Evolutionary conservation across 2,888 invertebrate species (phyloP).

Genomic region (Bombylius major): DNA sequence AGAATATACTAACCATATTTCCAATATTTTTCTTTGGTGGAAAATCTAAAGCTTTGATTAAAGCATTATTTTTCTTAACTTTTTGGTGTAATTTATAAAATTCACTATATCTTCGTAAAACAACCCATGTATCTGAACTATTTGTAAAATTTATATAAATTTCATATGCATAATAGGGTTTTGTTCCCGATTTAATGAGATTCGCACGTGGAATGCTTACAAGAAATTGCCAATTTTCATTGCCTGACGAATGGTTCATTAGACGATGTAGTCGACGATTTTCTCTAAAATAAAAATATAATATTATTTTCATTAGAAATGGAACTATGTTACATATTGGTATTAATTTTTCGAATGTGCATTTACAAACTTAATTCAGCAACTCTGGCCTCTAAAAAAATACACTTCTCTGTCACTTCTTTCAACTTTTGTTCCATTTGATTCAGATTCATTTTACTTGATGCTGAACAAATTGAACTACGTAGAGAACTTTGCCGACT

Average conservation of each 20-base stretch:
- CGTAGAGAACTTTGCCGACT: conserved; percentile 19
- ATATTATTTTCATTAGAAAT: too few species aligned
- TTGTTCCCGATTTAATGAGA: conserved; percentile 11
- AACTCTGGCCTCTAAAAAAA: conserved; percentile 29
- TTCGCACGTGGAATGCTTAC: conserved; percentile 30
- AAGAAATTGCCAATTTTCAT: conserved; percentile 18
- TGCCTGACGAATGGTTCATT: not conserved
- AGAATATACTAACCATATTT: conserved; percentile 55
- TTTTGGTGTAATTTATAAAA: conserved; percentile 77
- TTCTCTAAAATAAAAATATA: conserved; percentile 16
- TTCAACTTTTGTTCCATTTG: conserved; percentile 25
- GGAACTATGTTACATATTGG: too few species aligned
- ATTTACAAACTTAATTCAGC: conserved; percentile 27
- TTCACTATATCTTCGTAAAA: conserved; percentile 89
- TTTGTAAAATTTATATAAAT: conserved; percentile 33
- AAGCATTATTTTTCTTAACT: conserved; percentile 62
- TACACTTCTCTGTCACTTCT: conserved; percentile 27
- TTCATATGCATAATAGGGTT: conserved; percentile 31
- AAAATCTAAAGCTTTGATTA: conserved; percentile 73
- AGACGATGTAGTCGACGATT: conserved; percentile 25
- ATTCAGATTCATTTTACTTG: not conserved
- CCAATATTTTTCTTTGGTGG: conserved; percentile 92
- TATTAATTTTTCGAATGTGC: too few species aligned
- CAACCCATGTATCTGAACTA: conserved; percentile 77
- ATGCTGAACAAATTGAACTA: not conserved